Conservation (phyloP, 2,888 invertebrate species). For the Nymphalis polychloros region DNA sequence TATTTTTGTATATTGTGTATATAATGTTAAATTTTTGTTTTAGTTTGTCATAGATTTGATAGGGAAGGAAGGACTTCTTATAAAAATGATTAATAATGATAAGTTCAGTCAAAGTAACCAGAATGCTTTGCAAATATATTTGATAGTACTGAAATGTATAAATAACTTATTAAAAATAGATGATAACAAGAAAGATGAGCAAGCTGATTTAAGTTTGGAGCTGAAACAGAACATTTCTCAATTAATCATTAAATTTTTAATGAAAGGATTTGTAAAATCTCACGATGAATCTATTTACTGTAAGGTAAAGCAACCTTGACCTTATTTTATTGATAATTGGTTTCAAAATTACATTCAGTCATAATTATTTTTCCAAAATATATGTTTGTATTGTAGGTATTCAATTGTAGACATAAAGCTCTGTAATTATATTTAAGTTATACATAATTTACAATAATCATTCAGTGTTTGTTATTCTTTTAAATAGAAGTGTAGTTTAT, state of each 20-base stretch:
- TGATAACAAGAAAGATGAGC: constrained; percentile 48
- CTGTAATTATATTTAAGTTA: no score
- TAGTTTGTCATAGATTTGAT: constrained; percentile 68
- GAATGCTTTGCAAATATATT: constrained; percentile 58
- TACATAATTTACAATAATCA: no score
- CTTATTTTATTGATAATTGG: background rate
- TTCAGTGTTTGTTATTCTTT: background rate
- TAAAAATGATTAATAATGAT: constrained; percentile 56
- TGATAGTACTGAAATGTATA: constrained; percentile 65
- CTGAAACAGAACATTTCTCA: constrained; percentile 62
- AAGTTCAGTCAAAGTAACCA: constrained; percentile 48
- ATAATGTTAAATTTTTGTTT: constrained; percentile 32
- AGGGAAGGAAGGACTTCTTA: constrained; percentile 61
- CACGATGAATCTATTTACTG: constrained; percentile 74
- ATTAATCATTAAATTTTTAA: constrained; percentile 64
- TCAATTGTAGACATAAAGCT: no score
- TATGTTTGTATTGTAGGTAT: background rate
- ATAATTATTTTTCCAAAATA: no score
- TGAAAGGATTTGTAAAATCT: constrained; percentile 56
- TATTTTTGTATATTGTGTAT: background rate
- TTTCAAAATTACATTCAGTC: no score
- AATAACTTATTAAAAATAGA: constrained; percentile 54
- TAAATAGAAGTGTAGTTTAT: background rate
- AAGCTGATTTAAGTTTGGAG: constrained; percentile 45
- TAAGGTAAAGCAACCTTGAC: constrained; percentile 63